A percentile compares a stretch with the other conserved stretches of the same genome.
These are phyloP conservation scores for Pollachius pollachius DNA, from an alignment of 2,113 vertebrate genomes.

Conservation along the genomic window DNA sequence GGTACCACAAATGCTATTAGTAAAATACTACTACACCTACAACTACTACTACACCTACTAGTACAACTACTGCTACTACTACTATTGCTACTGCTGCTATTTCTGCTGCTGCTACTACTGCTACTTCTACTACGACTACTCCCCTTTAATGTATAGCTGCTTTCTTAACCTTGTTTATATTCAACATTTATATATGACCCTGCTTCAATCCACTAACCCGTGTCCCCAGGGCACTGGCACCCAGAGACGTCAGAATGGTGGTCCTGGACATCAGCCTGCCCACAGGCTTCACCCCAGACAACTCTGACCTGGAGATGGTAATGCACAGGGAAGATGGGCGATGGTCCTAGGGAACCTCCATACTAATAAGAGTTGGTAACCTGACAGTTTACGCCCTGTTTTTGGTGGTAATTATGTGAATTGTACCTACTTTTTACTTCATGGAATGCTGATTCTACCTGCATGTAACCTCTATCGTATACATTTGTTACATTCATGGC, in stretches of 20 bases:
- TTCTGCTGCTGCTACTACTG: background rate
- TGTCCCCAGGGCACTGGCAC: slow-evolving; percentile 56
- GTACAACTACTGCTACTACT: background rate
- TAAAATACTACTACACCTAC: background rate
- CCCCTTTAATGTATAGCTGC: too few relatives aligned
- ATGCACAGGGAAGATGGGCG: background rate
- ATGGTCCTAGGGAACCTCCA: too few relatives aligned
- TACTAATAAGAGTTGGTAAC: too few relatives aligned
- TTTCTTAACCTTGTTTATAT: too few relatives aligned
- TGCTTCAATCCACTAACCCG: too few relatives aligned
- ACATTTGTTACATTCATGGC: too few relatives aligned
- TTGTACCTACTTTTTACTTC: too few relatives aligned
- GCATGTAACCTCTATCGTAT: too few relatives aligned
- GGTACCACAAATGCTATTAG: slow-evolving; percentile 36
- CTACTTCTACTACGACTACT: background rate
- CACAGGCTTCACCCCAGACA: slow-evolving; percentile 73
- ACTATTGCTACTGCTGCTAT: slow-evolving; percentile 9
- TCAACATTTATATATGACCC: too few relatives aligned
- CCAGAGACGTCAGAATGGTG: slow-evolving; percentile 69
- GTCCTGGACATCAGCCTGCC: slow-evolving; percentile 73
- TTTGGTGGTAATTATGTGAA: too few relatives aligned
- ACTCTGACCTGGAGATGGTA: slow-evolving; percentile 72
- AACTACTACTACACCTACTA: background rate
- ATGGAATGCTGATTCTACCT: too few relatives aligned
- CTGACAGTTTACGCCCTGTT: too few relatives aligned